phyloP scores from a whole-genome alignment of 2,888 invertebrate species.

The Digitonthophagus gazella region DNA sequence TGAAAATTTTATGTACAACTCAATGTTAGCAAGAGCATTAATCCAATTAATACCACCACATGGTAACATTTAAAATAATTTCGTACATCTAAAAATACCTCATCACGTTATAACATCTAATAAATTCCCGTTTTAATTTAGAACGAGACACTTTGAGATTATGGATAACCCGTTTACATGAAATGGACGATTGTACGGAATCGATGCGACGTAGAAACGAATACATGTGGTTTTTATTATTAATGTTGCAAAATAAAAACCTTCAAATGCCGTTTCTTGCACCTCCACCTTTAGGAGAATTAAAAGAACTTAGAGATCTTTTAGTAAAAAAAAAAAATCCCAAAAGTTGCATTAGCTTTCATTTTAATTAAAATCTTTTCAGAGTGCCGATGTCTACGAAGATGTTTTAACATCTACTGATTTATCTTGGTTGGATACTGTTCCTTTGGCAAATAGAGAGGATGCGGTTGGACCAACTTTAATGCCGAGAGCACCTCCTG shows the following conservation, averaged over 20 bases:
- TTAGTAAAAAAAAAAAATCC: slow-evolving; percentile 39
- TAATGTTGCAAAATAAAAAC: slow-evolving; percentile 49
- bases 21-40: slow-evolving; percentile 50
- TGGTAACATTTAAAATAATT: slow-evolving; percentile 13
- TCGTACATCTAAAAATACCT: no score
- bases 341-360: neutral
- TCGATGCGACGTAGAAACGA: slow-evolving; percentile 48
- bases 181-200: slow-evolving; percentile 44
- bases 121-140: neutral
- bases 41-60: slow-evolving; percentile 46
- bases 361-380: neutral
- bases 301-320: slow-evolving; percentile 46
- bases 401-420: slow-evolving; percentile 46
- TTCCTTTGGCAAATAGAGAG: slow-evolving; percentile 22
- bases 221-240: slow-evolving; percentile 52
- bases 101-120: neutral
- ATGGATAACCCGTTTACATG: slow-evolving; percentile 52
- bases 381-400: slow-evolving; percentile 44
- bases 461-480: slow-evolving; percentile 19
- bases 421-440: slow-evolving; percentile 40
- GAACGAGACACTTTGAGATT: slow-evolving; percentile 38
- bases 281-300: slow-evolving; percentile 42
- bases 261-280: slow-evolving; percentile 48
- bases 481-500: slow-evolving; percentile 32
- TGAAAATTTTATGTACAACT: slow-evolving; percentile 51